phyloP scores from a whole-genome alignment of 92 coral and sea anemone species.

The Ricordea florida region DNA sequence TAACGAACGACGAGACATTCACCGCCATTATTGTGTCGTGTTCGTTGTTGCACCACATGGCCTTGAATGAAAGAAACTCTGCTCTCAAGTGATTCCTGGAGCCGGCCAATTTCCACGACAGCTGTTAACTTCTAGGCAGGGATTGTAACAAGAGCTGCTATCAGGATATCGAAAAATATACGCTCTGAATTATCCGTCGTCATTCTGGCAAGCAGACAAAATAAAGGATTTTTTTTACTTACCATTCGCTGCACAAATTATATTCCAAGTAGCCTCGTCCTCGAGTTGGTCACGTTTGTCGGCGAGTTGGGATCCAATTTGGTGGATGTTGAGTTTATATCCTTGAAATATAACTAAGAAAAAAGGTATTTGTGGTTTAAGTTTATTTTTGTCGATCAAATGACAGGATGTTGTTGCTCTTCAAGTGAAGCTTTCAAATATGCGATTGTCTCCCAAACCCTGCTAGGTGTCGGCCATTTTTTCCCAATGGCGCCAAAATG shows the following conservation, averaged over 20 bases:
- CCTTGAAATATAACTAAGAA: slow-evolving; percentile 1
- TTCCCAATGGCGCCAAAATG: slow-evolving; percentile 31
- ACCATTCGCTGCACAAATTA: slow-evolving; percentile 91
- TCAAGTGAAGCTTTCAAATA: neutral
- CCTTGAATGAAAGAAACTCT: slow-evolving; percentile 34
- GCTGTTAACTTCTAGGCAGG: neutral
- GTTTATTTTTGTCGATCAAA: neutral
- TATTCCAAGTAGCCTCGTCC: slow-evolving; percentile 54
- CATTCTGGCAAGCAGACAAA: slow-evolving; percentile 71
- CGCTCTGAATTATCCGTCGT: slow-evolving; percentile 13
- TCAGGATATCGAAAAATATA: neutral
- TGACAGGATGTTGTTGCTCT: neutral
- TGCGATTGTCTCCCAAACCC: neutral
- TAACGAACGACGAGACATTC: slow-evolving; percentile 72
- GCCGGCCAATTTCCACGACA: neutral
- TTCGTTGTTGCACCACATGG: slow-evolving; percentile 79
- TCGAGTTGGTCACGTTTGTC: slow-evolving; percentile 44
- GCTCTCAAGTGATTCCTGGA: slow-evolving; percentile 8
- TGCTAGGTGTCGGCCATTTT: slow-evolving; percentile 35
- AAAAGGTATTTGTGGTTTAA: slow-evolving; percentile 53
- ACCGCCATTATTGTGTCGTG: slow-evolving; percentile 98
- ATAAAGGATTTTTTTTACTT: slow-evolving; percentile 56
- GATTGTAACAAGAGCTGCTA: neutral
- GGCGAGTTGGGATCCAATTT: slow-evolving; percentile 14
- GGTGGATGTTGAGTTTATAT: slow-evolving; percentile 25